A percentile compares a stretch with the other conserved stretches of the same genome.
These are phyloP conservation scores for Drosophila affinis DNA, from an alignment of 2,888 invertebrate genomes.

Conservation along the genomic window DNA sequence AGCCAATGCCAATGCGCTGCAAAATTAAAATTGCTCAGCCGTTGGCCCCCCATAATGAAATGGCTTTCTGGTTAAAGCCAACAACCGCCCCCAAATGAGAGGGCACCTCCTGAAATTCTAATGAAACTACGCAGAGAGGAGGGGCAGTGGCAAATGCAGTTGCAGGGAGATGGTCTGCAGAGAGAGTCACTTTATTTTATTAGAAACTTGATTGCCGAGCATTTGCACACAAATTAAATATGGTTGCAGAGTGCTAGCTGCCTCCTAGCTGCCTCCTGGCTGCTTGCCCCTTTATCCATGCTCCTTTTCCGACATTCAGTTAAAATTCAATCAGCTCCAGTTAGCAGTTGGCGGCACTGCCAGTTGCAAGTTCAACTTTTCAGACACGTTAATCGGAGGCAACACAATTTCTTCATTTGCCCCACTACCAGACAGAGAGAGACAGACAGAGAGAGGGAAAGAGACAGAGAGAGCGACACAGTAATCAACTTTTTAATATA, in stretches of 20 bases:
- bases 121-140: conserved; percentile 49
- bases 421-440: conserved; percentile 27
- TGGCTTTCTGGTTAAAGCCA: conserved; percentile 50
- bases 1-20: conserved; percentile 66
- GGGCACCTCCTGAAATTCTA: conserved; percentile 64
- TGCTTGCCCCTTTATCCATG: not conserved
- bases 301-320: conserved; percentile 10
- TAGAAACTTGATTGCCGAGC: conserved; percentile 60
- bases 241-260: conserved; percentile 36
- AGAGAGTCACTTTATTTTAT: conserved; percentile 72
- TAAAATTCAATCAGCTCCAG: conserved; percentile 66
- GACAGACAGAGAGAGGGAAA: conserved; percentile 22
- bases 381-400: conserved; percentile 48
- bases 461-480: conserved; percentile 39
- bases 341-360: conserved; percentile 40
- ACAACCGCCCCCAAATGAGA: conserved; percentile 46
- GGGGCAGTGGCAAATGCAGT: not conserved
- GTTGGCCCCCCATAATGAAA: conserved; percentile 63
- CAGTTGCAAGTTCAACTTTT: conserved; percentile 26
- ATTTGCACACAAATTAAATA: conserved; percentile 64
- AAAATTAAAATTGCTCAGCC: conserved; percentile 71
- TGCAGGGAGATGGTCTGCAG: not conserved
- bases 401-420: conserved; percentile 68
- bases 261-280: conserved; percentile 1
- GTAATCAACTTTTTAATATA: conserved; percentile 57